Evolutionary conservation across 2,797 vertebrate genomes (phyloP), one percentile per base, ranked within the genome.

Genomic region (Platyrinchus mystaceus): DNA sequence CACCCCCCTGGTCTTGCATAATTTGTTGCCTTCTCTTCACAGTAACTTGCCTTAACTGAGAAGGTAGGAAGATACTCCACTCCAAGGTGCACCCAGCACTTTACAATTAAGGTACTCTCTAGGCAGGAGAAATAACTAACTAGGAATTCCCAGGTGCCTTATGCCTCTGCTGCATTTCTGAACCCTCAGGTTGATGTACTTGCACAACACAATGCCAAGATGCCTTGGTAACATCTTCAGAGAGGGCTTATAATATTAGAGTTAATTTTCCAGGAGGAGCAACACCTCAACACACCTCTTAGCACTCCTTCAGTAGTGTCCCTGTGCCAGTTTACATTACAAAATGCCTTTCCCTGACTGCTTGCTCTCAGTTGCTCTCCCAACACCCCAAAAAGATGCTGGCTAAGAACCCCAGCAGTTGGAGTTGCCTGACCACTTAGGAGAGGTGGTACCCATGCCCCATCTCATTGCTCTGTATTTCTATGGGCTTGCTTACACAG

Each of bases 31-130:
- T 76, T 67, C 44, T 79, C 64, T 70, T 39, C 26, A 30, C 19
- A 27, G n/a, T 24, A 41, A 55, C 5, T 62, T 1, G 0, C 44
- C 69, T 34, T 34, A 39, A 46, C n/a, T 0, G 3, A 58, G 47
- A 34, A 36, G 26, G 24, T 9, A 23, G 36, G 46, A 62, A 66
- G 36, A 22, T 13, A 9, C 16, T 82, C 10, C n/a, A 26, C 56
- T 26, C 13, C n/a, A 19, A 83, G 36, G 52, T 19, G 7, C 43
- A 50, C 26, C 46, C 43, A 66, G 47, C 27, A 50, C 17, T 47
- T 83, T 0, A 4, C 9, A 12, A 47, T 23, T 34, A 66, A 66
- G 30, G 3, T 9, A 30, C 23, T 41, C 15, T 47, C 39, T 47
- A 50, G 60, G 47, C 43, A 85, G 43, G 39, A 91, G 84, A 76